Percentiles rank a stretch among this genome's conserved stretches.
Conservation (phyloP, 2,888 invertebrate species). For the Eutolmus rufibarbis region DNA sequence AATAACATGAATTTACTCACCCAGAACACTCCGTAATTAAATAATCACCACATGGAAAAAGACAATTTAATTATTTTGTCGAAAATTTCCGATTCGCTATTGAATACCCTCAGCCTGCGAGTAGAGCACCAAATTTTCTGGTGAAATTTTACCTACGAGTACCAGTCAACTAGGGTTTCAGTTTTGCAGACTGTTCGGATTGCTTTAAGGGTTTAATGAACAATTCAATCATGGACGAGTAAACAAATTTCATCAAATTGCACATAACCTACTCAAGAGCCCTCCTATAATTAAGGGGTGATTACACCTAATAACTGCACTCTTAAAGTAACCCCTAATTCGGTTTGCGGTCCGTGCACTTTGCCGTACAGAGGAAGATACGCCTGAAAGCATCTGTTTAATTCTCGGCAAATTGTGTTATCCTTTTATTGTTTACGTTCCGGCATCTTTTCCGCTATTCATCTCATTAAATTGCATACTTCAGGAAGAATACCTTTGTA, state of each 20-base stretch:
- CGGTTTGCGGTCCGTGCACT: not conserved
- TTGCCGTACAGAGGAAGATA: not conserved
- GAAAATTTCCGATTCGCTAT: not conserved
- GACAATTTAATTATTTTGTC: not conserved
- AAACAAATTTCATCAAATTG: slow-evolving; percentile 23
- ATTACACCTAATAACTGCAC: slow-evolving; percentile 22
- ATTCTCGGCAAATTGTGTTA: slow-evolving; percentile 44
- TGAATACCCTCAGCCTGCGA: not conserved
- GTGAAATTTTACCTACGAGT: not conserved
- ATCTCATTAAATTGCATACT: slow-evolving; percentile 27
- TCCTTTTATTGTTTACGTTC: slow-evolving; percentile 40
- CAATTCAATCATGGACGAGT: not conserved
- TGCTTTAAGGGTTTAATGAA: slow-evolving; percentile 9
- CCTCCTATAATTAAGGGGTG: not conserved
- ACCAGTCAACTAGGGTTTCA: not conserved
- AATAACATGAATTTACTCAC: not conserved
- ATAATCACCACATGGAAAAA: not conserved
- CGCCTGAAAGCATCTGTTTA: slow-evolving; percentile 39
- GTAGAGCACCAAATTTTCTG: not conserved
- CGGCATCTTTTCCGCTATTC: not conserved
- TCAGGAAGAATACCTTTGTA: not conserved
- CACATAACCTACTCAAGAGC: not conserved
- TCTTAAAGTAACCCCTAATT: not conserved
- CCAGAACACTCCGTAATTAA: not conserved
- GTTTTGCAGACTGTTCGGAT: not conserved